Base-by-base conservation (phyloP, 2,888 invertebrate species). In the Pollenia angustigena region DNA sequence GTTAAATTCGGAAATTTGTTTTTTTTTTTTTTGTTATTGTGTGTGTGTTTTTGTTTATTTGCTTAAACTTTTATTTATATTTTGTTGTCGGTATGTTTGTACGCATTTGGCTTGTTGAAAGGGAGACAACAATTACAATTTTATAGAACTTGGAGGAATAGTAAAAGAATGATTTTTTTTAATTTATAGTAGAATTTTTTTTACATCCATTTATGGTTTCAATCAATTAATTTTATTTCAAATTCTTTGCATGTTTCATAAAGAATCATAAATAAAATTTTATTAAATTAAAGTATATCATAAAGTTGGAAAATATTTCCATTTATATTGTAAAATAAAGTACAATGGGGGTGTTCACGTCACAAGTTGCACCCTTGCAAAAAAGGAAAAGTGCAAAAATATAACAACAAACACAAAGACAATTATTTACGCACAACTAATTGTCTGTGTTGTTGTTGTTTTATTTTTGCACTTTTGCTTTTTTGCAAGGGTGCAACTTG, bases 1-100 rank as follows among this genome's bases (percentile, higher is more conserved):
- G 83, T 46, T 86, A 60, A 76, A 52, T 83, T 81, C 71, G 66
- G 71, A 76, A 74, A 75, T 68, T 60, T 81, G 52, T 18, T 80
- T 85, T 42, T 46, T 18, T 42, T 12, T 48, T 14, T 68, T 48
- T 68, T 66, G 11, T 7, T 32, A 0, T 18, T 32, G 32, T 32
- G 4, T 32, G 6, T 75, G 40, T 4, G 4, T 18, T n/a, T 11
- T 44, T 8, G 42, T 54, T 69, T 40, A 8, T 62, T 69, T 76
- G 52, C 66, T 56, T 42, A n/a, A 74, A 58, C 11, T 54, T 3
- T 4, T 32, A 32, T 32, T 32, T 32, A 32, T 32, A 32, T 32
- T 50, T n/a, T 52, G 42, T 4, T 42, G 50, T 23, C 16, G 9
- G 16, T 44, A 56, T 16, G n/a, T 60, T 46, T 68, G 64, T 32